Conservation (phyloP, 2,888 invertebrate genomes). For the Ochropleura leucogaster region DNA sequence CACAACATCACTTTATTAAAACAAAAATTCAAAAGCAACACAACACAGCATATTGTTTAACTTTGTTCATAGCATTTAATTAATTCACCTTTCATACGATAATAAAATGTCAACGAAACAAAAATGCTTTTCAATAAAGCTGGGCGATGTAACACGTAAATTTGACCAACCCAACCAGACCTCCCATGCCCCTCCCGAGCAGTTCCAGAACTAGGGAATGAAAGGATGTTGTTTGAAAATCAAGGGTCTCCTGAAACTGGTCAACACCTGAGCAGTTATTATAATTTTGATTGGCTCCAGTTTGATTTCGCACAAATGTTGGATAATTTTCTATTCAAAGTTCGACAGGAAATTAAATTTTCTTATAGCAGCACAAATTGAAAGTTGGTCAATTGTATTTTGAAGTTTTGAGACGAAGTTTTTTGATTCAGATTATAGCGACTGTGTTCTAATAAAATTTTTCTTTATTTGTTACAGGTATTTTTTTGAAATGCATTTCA, state of each 20-base stretch:
- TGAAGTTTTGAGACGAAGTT: not conserved
- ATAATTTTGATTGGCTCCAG: slow-evolving; percentile 82
- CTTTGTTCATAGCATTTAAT: slow-evolving; percentile 52
- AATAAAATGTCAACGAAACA: slow-evolving; percentile 58
- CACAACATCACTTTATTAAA: not conserved
- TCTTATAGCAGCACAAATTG: slow-evolving; percentile 43
- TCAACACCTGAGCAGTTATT: slow-evolving; percentile 76
- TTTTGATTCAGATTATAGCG: not conserved
- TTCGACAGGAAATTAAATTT: slow-evolving; percentile 81
- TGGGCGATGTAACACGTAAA: slow-evolving; percentile 63
- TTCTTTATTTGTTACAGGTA: slow-evolving; percentile 41
- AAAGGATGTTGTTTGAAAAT: slow-evolving; percentile 26
- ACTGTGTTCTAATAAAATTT: not conserved
- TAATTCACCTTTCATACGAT: slow-evolving; percentile 40
- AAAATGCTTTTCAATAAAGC: slow-evolving; percentile 67
- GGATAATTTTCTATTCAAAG: slow-evolving; percentile 74
- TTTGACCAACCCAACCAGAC: slow-evolving; percentile 64
- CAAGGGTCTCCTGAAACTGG: slow-evolving; percentile 64
- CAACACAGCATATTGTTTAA: slow-evolving; percentile 20
- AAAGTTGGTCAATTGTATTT: slow-evolving; percentile 41
- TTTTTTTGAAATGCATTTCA: not conserved
- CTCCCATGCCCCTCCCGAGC: slow-evolving; percentile 42
- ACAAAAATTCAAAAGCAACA: slow-evolving; percentile 1
- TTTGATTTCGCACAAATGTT: slow-evolving; percentile 69
- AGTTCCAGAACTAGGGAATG: not conserved